These are phyloP conservation scores for Lingula anatina DNA, from an alignment of 2,888 invertebrate genomes.

Conservation along the genomic window DNA sequence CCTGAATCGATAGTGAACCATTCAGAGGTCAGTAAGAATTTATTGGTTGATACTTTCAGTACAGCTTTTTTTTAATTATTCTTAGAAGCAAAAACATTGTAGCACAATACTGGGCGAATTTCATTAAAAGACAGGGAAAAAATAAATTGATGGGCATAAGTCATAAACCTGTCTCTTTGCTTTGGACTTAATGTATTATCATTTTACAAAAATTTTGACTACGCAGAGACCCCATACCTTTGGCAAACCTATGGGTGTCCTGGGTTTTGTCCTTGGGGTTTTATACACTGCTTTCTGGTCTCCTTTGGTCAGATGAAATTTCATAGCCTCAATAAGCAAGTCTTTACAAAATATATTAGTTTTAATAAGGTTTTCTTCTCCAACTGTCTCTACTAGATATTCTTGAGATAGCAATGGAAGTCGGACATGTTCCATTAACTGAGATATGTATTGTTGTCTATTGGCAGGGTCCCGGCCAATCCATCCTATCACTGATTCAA, in stretches of 20 bases:
- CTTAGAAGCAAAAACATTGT: too few relatives aligned
- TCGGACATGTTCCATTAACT: slow-evolving; percentile 87
- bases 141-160: background rate
- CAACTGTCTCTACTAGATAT: slow-evolving; percentile 80
- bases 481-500: slow-evolving; percentile 79
- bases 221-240: slow-evolving; percentile 63
- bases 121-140: background rate
- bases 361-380: slow-evolving; percentile 78
- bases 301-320: slow-evolving; percentile 83
- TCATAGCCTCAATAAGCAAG: slow-evolving; percentile 88
- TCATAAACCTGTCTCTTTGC: too few relatives aligned
- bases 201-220: too few relatives aligned
- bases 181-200: too few relatives aligned
- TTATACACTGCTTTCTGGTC: slow-evolving; percentile 72
- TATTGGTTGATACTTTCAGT: too few relatives aligned
- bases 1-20: too few relatives aligned
- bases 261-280: slow-evolving; percentile 72
- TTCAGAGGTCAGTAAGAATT: too few relatives aligned
- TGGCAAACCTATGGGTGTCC: slow-evolving; percentile 76
- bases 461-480: slow-evolving; percentile 67
- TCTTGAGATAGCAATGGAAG: slow-evolving; percentile 86
- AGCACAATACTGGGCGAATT: background rate
- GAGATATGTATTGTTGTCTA: slow-evolving; percentile 64
- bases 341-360: slow-evolving; percentile 70
- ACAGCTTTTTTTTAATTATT: too few relatives aligned